Conservation (phyloP, 1,140 invertebrate species). For the Trichonephila clavata region DNA sequence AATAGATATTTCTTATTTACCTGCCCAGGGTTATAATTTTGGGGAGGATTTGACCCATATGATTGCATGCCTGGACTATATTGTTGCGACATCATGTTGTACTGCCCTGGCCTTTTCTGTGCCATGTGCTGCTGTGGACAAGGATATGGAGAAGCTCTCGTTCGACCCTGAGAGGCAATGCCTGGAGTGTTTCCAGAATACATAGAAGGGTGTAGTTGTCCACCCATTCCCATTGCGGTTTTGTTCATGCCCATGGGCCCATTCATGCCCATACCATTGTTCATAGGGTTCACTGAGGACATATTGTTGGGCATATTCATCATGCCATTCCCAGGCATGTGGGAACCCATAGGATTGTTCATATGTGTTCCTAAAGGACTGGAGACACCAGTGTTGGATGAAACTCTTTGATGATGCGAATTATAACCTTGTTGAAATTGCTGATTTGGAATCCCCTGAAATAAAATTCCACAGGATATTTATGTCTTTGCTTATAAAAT, state of each 20-base stretch:
- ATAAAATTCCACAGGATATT: not conserved
- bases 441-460: conserved; percentile 73
- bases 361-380: conserved; percentile 77
- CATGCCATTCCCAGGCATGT: conserved; percentile 67
- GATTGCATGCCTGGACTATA: conserved; percentile 73
- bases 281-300: conserved; percentile 67
- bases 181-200: conserved; percentile 57
- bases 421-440: conserved; percentile 72
- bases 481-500: too few species aligned
- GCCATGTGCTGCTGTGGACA: conserved; percentile 68
- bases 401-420: conserved; percentile 61
- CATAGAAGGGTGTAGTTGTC: conserved; percentile 77
- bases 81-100: conserved; percentile 69
- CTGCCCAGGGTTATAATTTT: conserved; percentile 71
- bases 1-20: not conserved
- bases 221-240: conserved; percentile 66
- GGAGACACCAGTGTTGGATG: conserved; percentile 55
- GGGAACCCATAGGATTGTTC: conserved; percentile 75
- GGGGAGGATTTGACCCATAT: conserved; percentile 64
- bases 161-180: conserved; percentile 79
- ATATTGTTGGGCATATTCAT: conserved; percentile 77
- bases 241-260: conserved; percentile 77
- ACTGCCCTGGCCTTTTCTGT: conserved; percentile 71
- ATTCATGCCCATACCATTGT: conserved; percentile 78
- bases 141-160: conserved; percentile 88